These are phyloP conservation scores for Tamandua tetradactyla DNA, from an alignment of 2,797 vertebrate species.

Conservation along the genomic window DNA sequence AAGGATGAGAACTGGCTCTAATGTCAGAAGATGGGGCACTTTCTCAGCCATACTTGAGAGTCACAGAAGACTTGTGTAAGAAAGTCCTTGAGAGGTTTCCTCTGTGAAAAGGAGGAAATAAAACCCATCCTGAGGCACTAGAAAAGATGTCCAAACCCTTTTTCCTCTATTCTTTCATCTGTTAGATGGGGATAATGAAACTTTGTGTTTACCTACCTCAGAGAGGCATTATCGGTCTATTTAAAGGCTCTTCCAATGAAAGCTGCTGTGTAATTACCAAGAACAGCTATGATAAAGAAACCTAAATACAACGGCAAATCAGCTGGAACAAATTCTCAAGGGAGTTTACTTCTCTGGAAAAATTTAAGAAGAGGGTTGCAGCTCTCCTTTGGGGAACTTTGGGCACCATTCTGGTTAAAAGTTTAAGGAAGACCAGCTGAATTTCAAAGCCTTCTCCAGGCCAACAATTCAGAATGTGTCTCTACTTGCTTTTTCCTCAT, in stretches of 20 bases:
- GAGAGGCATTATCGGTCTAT: conserved; percentile 77
- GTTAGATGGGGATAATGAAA: conserved; percentile 78
- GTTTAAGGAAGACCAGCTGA: not conserved
- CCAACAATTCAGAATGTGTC: not conserved
- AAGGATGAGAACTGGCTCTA: not conserved
- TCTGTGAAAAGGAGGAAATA: not conserved
- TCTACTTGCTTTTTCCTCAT: not conserved
- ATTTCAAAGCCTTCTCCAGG: not conserved
- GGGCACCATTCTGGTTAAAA: not conserved
- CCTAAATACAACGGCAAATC: conserved; percentile 77
- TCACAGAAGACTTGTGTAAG: not conserved
- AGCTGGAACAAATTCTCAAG: conserved; percentile 68
- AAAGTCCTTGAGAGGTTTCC: conserved; percentile 25
- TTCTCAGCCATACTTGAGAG: not conserved
- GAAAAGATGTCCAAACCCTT: conserved; percentile 12
- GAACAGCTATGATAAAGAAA: conserved; percentile 79
- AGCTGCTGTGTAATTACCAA: conserved; percentile 76
- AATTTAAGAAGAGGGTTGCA: conserved; percentile 56
- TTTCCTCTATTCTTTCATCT: conserved; percentile 76
- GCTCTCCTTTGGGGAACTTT: conserved; percentile 3
- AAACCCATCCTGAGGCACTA: conserved; percentile 12
- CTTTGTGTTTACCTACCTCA: conserved; percentile 68
- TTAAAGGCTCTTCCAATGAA: conserved; percentile 75
- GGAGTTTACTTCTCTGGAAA: conserved; percentile 69
- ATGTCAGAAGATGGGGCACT: not conserved